A percentile compares a stretch with the other conserved stretches of the same genome.
Evolutionary conservation across 2,113 vertebrate species (phyloP).

Genomic region (Sprattus sprattus): DNA sequence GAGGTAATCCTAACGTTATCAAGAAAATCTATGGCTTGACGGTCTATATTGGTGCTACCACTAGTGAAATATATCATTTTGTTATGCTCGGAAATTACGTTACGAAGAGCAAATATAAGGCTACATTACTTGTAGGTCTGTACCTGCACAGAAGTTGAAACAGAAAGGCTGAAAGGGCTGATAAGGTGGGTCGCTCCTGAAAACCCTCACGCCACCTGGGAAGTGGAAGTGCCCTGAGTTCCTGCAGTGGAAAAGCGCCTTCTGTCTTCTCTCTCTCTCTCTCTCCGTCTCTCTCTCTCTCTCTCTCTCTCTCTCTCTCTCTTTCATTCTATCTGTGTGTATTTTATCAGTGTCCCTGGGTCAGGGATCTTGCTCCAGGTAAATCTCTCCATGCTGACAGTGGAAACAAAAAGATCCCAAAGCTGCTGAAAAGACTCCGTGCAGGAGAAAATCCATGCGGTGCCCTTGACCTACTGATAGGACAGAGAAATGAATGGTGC

Average conservation of each 20-base stretch:
- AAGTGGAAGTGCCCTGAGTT: too few relatives aligned
- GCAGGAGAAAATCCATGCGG: conserved; percentile 8
- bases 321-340: not conserved
- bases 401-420: conserved; percentile 23
- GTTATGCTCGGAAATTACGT: too few relatives aligned
- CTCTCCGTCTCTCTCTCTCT: not conserved
- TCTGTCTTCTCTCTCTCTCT: not conserved
- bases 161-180: too few relatives aligned
- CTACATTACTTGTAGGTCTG: too few relatives aligned
- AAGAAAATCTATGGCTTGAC: too few relatives aligned
- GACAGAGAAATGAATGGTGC: conserved; percentile 12
- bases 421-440: conserved; percentile 10
- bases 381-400: conserved; percentile 40
- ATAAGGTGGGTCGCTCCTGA: too few relatives aligned
- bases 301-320: not conserved
- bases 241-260: not conserved
- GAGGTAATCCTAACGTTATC: too few relatives aligned
- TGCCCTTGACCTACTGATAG: conserved; percentile 22
- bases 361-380: conserved; percentile 30
- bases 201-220: too few relatives aligned
- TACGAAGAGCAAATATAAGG: too few relatives aligned
- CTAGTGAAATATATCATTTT: too few relatives aligned
- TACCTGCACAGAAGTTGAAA: too few relatives aligned
- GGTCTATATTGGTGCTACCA: too few relatives aligned
- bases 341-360: conserved; percentile 19